Evolutionary conservation across 37 sponge, comb jelly and placozoan species (phyloP), one percentile per base, ranked within the genome.

Genomic region (Eunapius fragilis): DNA sequence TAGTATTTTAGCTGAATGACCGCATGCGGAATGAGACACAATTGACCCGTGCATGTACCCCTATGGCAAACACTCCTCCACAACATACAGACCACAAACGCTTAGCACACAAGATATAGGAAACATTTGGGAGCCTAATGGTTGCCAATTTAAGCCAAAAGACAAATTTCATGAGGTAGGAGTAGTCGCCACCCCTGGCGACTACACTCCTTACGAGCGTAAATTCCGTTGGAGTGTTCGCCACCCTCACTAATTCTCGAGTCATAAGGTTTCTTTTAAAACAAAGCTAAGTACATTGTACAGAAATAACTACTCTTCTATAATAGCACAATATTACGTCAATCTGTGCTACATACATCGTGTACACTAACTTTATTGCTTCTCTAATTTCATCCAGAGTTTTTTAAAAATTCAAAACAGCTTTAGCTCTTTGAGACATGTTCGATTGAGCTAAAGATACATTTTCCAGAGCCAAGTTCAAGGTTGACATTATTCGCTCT

Each of bases 391-490:
- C 58, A 19, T 58, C 58, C 22, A 19, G 58, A 17, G 58, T 19
- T 58, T 45, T 45, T 45, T 45, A 11, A 9, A 11, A 11, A 45
- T 9, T 45, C 47, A 45, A 45, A 45, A 45, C 7, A 45, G 47
- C 47, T 78, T 86, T 79, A 78, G 28, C 4, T 13, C 78, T 48
- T 5, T 76, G 37, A 34, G 30, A 22, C 79, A 77, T 78, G 24
- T 25, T 34, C 17, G 49, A 25, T 41, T 79, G 34, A 25, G 25
- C 45, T 26, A 78, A 74, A 17, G 41, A 30, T 2, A 75, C 58
- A 85, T 69, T 68, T 28, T 85, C 78, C 10, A 69, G 71, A 5
- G 78, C 77, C 30, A 85, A 37, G 25, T 85, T 85, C 2, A 85
- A 24, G 10, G 67, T 75, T 26, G 78, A 77, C 85, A 85, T 83